Evolutionary conservation across 2,113 vertebrate genomes (phyloP).

Genomic region (Morone chrysops): DNA sequence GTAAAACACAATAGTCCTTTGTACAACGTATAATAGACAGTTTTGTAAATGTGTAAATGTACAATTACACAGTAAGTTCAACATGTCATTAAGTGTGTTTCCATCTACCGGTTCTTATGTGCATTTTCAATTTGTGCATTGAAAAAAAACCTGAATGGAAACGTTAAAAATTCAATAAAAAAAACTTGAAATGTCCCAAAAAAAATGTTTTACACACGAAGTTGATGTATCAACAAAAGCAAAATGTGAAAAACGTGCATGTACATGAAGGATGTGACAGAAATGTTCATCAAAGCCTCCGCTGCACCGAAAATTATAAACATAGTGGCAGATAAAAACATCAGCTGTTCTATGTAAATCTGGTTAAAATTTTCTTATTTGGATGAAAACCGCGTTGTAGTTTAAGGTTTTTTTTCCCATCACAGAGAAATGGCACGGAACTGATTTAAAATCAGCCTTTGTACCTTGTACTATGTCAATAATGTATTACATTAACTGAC

Average conservation of each 20-base stretch:
- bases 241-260: background rate
- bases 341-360: background rate
- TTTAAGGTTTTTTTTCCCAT: background rate
- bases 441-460: background rate
- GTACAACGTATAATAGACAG: background rate
- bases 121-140: background rate
- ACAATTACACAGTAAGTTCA: background rate
- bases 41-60: background rate
- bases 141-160: background rate
- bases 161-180: background rate
- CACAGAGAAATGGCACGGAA: background rate
- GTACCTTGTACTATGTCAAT: constrained; percentile 3
- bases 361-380: background rate
- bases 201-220: background rate
- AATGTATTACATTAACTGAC: constrained; percentile 21
- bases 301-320: no score
- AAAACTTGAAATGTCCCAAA: no score
- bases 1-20: no score
- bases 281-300: no score
- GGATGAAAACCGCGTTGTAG: background rate
- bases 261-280: background rate
- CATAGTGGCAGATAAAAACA: background rate
- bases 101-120: background rate
- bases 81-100: background rate
- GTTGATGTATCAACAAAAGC: background rate